Base-by-base conservation (phyloP, 2,797 vertebrate species). In the Pipistrellus pipistrellus region DNA sequence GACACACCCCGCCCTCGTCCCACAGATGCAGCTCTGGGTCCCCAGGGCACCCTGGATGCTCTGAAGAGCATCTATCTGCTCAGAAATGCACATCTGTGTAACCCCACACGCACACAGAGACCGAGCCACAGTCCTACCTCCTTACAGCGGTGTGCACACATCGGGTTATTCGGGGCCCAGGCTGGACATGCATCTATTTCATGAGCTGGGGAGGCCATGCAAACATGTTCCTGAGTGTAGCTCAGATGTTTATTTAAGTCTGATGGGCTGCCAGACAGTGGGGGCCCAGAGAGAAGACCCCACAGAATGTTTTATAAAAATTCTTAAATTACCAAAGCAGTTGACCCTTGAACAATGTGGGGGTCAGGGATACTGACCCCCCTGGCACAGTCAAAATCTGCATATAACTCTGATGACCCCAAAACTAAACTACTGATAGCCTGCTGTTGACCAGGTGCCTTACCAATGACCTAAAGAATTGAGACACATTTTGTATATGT, bases 191-290 rank as follows among this genome's bases (percentile, higher is more conserved):
- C 23, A 68, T 21, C 0, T 64, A 27, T n/a, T 93, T 75, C 73
- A 51, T 48, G 69, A 90, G 69, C 78, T 38, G 68, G 2, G 18
- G n/a, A 64, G 59, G 32, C 30, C 62, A 21, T 57, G 55, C 62
- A 82, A 82, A 88, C 83, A 51, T 55, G 59, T 55, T 91, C 82
- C 62, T 57, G 57, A 66, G 32, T 55, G n/a, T 6, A 78, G 51
- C 59, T 90, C 91, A 75, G 77, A 72, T 20, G 25, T 41, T 41
- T 41, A 41, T 88, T 88, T 86, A 93, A 86, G 73, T 69, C 75
- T 57, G 59, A 10, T 41, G 62, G 87, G 44, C 48, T 84, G 53
- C 86, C 69, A 86, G 88, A 32, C 21, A 94, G 46, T 10, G 64
- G 14, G 18, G 41, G 72, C 48, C 51, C 44, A 32, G 32, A 41